A percentile compares a stretch with the other conserved stretches of the same genome.
These are phyloP conservation scores for Etia nguti DNA, from an alignment of 2,113 vertebrate species.

Conservation along the genomic window DNA sequence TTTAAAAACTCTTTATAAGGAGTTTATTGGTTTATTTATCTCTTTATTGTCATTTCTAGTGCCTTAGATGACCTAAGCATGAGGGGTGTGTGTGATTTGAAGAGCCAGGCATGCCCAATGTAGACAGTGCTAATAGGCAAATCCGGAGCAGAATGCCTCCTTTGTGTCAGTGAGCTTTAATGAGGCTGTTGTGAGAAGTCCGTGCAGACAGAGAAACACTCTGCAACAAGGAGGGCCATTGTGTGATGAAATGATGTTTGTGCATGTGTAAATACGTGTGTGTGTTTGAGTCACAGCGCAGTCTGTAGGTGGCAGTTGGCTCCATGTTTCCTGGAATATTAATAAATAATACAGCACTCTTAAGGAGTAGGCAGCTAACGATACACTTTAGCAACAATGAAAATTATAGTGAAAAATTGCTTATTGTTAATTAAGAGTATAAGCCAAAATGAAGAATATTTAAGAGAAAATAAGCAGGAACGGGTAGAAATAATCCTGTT, in stretches of 20 bases:
- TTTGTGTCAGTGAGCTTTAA: conserved; percentile 64
- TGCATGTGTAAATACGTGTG: neutral
- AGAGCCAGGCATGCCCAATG: neutral
- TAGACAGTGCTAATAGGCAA: conserved; percentile 23
- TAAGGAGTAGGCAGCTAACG: neutral
- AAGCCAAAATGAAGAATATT: neutral
- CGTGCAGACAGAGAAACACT: conserved; percentile 27
- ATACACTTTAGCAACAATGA: neutral
- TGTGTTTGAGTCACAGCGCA: neutral
- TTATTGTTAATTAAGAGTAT: neutral
- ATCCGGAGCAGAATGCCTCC: conserved; percentile 51
- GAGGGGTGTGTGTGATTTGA: neutral
- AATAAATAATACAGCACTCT: neutral
- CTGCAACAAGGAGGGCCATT: conserved; percentile 52
- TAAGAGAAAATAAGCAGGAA: neutral
- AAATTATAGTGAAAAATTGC: neutral
- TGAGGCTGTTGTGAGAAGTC: conserved; percentile 47
- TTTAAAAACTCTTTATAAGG: neutral
- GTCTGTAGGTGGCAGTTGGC: conserved; percentile 18
- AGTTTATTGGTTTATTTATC: neutral
- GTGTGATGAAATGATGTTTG: conserved; percentile 21
- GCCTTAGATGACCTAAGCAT: neutral
- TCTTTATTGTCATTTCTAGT: neutral
- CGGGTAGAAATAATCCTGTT: neutral
- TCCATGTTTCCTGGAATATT: conserved; percentile 3